Percentiles rank a stretch among this genome's conserved stretches.
Evolutionary conservation across 2,888 invertebrate species (phyloP).

Genomic region (Yponomeuta cagnagella): DNA sequence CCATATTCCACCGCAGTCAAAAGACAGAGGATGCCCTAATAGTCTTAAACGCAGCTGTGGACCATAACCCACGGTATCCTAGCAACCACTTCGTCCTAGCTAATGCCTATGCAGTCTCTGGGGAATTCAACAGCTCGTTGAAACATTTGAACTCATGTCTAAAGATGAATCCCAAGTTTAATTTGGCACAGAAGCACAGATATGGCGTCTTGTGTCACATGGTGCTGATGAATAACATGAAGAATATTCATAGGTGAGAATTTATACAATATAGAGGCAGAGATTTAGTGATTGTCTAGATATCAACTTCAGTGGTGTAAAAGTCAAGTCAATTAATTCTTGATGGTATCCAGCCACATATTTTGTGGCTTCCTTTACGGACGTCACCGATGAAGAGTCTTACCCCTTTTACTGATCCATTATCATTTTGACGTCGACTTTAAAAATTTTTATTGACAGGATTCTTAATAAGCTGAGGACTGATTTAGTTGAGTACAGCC

Average conservation of each 20-base stretch:
- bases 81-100: conserved; percentile 81
- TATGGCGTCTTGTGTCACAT: conserved; percentile 81
- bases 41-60: conserved; percentile 82
- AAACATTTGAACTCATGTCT: conserved; percentile 76
- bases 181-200: conserved; percentile 76
- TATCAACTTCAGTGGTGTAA: neutral
- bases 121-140: conserved; percentile 83
- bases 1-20: conserved; percentile 81
- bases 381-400: no score
- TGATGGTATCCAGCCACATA: no score
- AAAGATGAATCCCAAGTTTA: conserved; percentile 77
- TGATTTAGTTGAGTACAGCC: conserved; percentile 40
- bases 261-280: neutral
- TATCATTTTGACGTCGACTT: no score
- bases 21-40: conserved; percentile 83
- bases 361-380: no score
- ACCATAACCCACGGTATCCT: conserved; percentile 78
- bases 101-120: conserved; percentile 81
- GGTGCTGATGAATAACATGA: conserved; percentile 77
- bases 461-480: conserved; percentile 37
- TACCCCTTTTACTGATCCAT: no score
- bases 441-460: conserved; percentile 26
- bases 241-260: conserved; percentile 76
- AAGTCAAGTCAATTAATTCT: no score
- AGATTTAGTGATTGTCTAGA: neutral